These are phyloP conservation scores for Rhinophrynus dorsalis DNA, from an alignment of 2,797 vertebrate species.

Conservation along the genomic window DNA sequence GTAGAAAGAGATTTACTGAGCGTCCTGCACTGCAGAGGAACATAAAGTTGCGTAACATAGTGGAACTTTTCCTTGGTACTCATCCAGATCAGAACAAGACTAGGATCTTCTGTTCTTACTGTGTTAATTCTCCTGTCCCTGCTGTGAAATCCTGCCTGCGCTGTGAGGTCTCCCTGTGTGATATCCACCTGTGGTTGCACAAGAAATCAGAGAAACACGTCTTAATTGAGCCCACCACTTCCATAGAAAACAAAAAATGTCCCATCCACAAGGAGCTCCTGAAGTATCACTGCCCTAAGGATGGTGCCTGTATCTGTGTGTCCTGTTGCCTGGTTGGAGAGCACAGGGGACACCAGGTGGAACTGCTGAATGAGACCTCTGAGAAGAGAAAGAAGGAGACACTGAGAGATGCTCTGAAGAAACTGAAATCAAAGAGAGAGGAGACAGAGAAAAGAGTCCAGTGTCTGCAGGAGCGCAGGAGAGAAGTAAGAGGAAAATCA, in stretches of 20 bases:
- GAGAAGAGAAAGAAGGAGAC: constrained; percentile 1
- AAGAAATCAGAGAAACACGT: not conserved
- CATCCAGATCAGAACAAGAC: not conserved
- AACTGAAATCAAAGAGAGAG: not conserved
- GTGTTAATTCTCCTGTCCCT: constrained; percentile 25
- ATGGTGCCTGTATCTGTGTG: not conserved
- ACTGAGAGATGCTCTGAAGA: not conserved
- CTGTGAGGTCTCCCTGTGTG: not conserved
- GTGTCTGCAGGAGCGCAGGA: not conserved
- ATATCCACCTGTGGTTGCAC: constrained; percentile 59
- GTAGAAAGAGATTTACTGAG: constrained; percentile 58
- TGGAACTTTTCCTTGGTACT: constrained; percentile 62
- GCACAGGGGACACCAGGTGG: constrained; percentile 13
- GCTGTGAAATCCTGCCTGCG: constrained; percentile 41
- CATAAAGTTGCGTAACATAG: constrained; percentile 68
- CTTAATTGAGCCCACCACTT: not conserved
- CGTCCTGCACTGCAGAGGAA: constrained; percentile 60
- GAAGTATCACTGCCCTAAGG: constrained; percentile 1
- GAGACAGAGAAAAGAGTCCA: not conserved
- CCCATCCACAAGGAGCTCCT: constrained; percentile 7
- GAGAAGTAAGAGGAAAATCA: not conserved
- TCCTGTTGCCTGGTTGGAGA: not conserved
- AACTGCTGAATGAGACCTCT: not conserved
- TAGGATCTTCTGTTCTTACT: constrained; percentile 60
- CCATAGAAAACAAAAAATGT: not conserved